A percentile compares a stretch with the other conserved stretches of the same genome.
Evolutionary conservation across 2,113 vertebrate genomes (phyloP).

Genomic region (Amia ocellicauda): DNA sequence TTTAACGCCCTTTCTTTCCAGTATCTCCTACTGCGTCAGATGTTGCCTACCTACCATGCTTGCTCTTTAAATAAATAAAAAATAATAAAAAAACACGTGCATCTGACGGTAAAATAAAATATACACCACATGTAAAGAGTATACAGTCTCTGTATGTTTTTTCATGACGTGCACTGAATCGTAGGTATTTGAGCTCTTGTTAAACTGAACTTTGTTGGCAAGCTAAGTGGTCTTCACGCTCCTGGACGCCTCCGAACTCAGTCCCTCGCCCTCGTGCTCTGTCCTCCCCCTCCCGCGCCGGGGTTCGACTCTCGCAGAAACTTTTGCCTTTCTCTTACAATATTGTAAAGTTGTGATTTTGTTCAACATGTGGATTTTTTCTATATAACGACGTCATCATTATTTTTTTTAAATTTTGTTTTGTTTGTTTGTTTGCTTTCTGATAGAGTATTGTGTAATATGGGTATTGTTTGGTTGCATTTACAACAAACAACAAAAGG

Average conservation of each 20-base stretch:
- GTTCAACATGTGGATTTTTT: conserved; percentile 74
- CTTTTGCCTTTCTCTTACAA: conserved; percentile 73
- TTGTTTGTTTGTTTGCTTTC: conserved; percentile 63
- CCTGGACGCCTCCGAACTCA: conserved; percentile 60
- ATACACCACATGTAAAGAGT: conserved; percentile 34
- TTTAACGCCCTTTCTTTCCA: conserved; percentile 51
- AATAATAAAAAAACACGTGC: conserved; percentile 53
- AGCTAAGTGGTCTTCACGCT: conserved; percentile 66
- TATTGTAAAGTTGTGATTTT: conserved; percentile 76
- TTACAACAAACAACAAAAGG: conserved; percentile 33
- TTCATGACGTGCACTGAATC: conserved; percentile 64
- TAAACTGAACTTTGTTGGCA: conserved; percentile 61
- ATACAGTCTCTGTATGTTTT: conserved; percentile 60
- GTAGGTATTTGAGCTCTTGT: conserved; percentile 62
- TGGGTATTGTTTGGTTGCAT: conserved; percentile 85
- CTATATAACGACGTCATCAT: conserved; percentile 51
- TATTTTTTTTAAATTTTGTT: conserved; percentile 44
- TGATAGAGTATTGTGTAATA: conserved; percentile 79
- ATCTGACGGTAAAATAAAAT: conserved; percentile 66
- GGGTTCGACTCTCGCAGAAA: conserved; percentile 66
- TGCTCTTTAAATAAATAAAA: conserved; percentile 33
- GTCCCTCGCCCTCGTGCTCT: conserved; percentile 45
- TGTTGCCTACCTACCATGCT: conserved; percentile 80
- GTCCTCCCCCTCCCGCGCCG: conserved; percentile 48
- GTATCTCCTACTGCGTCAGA: conserved; percentile 64